Percentiles rank a stretch among this genome's conserved stretches.
These are phyloP conservation scores for Drosophila melanica DNA, from an alignment of 1,140 invertebrate genomes.

Conservation along the genomic window DNA sequence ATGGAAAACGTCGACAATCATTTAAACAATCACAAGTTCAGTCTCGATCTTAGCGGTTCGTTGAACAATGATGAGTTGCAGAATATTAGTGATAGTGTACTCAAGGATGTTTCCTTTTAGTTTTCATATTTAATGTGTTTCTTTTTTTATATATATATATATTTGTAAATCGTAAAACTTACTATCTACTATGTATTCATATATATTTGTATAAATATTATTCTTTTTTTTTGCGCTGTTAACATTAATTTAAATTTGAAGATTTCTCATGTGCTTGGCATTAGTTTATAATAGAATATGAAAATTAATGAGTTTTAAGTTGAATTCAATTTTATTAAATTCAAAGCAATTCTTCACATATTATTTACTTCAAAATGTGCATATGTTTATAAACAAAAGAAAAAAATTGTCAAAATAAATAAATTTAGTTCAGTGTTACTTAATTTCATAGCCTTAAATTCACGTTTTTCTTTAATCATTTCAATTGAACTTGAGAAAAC, in stretches of 20 bases:
- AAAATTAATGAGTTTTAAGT: slow-evolving; percentile 3
- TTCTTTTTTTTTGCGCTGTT: slow-evolving; percentile 23
- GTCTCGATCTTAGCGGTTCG: slow-evolving; percentile 15
- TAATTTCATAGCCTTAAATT: slow-evolving; percentile 8
- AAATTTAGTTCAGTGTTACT: slow-evolving; percentile 14
- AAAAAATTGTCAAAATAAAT: slow-evolving; percentile 25
- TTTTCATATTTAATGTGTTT: background rate
- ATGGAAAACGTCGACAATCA: slow-evolving; percentile 42
- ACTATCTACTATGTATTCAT: slow-evolving; percentile 10
- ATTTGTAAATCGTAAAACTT: slow-evolving; percentile 27
- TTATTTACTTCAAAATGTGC: slow-evolving; percentile 32
- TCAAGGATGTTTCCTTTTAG: slow-evolving; percentile 69
- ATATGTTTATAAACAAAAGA: slow-evolving; percentile 22
- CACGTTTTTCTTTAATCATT: slow-evolving; percentile 1
- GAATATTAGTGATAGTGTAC: slow-evolving; percentile 73
- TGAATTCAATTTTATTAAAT: slow-evolving; percentile 50
- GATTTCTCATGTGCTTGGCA: slow-evolving; percentile 11
- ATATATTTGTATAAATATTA: background rate
- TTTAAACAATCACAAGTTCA: slow-evolving; percentile 26
- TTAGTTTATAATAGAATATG: slow-evolving; percentile 3
- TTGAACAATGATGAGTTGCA: slow-evolving; percentile 52
- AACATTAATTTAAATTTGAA: slow-evolving; percentile 9
- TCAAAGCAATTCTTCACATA: slow-evolving; percentile 13
- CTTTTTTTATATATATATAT: slow-evolving; percentile 15
- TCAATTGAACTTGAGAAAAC: slow-evolving; percentile 10